phyloP scores from a whole-genome alignment of 2,797 vertebrate species.

The Limnodromus scolopaceus region DNA sequence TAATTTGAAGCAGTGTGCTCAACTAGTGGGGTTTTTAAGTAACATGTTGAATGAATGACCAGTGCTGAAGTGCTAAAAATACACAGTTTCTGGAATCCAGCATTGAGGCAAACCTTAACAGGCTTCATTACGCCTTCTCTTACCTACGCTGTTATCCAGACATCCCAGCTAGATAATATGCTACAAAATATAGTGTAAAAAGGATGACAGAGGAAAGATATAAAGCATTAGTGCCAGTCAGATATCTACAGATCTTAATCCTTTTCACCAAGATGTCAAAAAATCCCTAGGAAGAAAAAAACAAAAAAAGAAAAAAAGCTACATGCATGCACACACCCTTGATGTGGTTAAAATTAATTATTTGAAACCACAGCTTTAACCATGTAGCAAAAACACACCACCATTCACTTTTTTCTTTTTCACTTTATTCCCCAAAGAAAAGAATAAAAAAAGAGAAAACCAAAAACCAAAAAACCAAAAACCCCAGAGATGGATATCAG shows the following conservation, averaged over 20 bases:
- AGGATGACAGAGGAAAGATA: neutral
- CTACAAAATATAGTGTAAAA: neutral
- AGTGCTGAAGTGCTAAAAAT: neutral
- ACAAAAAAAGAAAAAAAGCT: neutral
- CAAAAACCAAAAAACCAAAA: too few relatives aligned
- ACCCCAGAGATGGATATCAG: neutral
- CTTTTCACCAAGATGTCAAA: neutral
- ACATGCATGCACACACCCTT: neutral
- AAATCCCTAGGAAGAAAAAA: neutral
- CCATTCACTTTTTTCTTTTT: neutral
- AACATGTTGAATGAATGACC: neutral
- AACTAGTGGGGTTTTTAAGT: neutral
- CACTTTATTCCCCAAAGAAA: neutral
- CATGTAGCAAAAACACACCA: neutral
- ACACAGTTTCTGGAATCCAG: neutral
- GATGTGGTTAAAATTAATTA: neutral
- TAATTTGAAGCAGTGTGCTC: neutral
- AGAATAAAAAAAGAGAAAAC: neutral
- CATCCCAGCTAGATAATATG: neutral
- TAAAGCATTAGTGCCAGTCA: neutral
- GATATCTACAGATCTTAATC: constrained; percentile 32
- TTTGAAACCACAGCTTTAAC: neutral
- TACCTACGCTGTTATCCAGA: neutral
- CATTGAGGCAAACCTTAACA: neutral
- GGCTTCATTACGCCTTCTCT: neutral